These are phyloP conservation scores for Melanotaenia trifasciata DNA, from an alignment of 2,797 vertebrate species.

Conservation along the genomic window DNA sequence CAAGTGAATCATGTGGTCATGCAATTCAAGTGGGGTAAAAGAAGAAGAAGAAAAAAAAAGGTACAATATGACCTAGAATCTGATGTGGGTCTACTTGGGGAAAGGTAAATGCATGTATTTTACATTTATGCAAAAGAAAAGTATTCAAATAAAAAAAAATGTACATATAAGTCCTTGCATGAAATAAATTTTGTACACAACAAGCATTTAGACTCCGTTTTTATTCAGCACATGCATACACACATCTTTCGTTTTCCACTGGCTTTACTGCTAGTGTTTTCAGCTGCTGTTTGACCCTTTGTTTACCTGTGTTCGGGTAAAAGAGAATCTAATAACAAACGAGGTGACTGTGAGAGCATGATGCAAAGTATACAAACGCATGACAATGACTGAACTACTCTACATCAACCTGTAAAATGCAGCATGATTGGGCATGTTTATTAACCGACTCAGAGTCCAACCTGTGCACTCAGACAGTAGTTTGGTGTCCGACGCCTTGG, in stretches of 20 bases:
- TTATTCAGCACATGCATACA: slow-evolving; percentile 84
- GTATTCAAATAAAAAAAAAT: slow-evolving; percentile 83
- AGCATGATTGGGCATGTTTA: slow-evolving; percentile 82
- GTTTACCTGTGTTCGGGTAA: slow-evolving; percentile 58
- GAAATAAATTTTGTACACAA: slow-evolving; percentile 99
- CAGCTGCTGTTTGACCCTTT: slow-evolving; percentile 71
- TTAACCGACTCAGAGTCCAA: slow-evolving; percentile 67
- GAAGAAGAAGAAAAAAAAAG: slow-evolving; percentile 51
- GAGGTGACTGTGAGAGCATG: slow-evolving; percentile 77
- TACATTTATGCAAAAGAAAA: slow-evolving; percentile 94
- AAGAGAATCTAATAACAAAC: slow-evolving; percentile 48
- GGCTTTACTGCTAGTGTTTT: slow-evolving; percentile 51
- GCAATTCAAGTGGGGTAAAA: slow-evolving; percentile 68
- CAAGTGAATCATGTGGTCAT: slow-evolving; percentile 78
- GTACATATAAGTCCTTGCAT: slow-evolving; percentile 94
- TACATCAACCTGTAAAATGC: slow-evolving; percentile 56
- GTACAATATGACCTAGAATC: slow-evolving; percentile 52
- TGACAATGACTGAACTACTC: slow-evolving; percentile 71
- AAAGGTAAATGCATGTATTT: slow-evolving; percentile 98
- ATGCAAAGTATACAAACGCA: slow-evolving; percentile 71
- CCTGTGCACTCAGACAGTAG: slow-evolving; percentile 68
- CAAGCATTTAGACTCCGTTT: slow-evolving; percentile 84
- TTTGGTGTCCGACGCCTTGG: slow-evolving; percentile 69
- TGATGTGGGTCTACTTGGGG: slow-evolving; percentile 89
- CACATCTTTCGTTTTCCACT: slow-evolving; percentile 63